Evolutionary conservation across 2,113 vertebrate species (phyloP).

Genomic region (Parotia lawesii): DNA sequence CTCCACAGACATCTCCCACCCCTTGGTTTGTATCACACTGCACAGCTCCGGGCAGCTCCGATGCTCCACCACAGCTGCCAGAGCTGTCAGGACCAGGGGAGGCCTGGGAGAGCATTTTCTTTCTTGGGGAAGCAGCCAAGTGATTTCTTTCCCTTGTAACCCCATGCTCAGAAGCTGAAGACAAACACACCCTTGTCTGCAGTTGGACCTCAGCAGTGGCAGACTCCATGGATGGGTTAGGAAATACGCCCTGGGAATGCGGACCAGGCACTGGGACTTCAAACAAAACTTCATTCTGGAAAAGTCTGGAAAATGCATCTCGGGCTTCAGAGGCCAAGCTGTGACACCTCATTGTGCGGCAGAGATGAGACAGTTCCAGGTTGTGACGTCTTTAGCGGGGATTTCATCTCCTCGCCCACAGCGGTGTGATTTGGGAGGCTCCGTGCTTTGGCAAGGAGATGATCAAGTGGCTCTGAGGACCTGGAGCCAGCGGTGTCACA

Average conservation of each 20-base stretch:
- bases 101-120: neutral
- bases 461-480: neutral
- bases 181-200: neutral
- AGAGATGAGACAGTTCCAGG: neutral
- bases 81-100: neutral
- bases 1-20: neutral
- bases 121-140: neutral
- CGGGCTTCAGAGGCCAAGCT: neutral
- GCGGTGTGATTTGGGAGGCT: neutral
- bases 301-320: neutral
- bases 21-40: neutral
- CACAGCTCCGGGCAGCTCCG: fast-evolving
- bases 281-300: neutral
- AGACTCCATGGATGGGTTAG: neutral
- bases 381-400: neutral
- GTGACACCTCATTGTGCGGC: neutral
- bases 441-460: neutral
- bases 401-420: neutral
- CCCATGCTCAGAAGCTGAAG: neutral
- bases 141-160: neutral
- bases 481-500: neutral
- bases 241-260: neutral
- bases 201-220: neutral
- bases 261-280: neutral
- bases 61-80: fast-evolving